Conservation (phyloP, 2,113 vertebrate species). For the Neodon shergylaensis region DNA sequence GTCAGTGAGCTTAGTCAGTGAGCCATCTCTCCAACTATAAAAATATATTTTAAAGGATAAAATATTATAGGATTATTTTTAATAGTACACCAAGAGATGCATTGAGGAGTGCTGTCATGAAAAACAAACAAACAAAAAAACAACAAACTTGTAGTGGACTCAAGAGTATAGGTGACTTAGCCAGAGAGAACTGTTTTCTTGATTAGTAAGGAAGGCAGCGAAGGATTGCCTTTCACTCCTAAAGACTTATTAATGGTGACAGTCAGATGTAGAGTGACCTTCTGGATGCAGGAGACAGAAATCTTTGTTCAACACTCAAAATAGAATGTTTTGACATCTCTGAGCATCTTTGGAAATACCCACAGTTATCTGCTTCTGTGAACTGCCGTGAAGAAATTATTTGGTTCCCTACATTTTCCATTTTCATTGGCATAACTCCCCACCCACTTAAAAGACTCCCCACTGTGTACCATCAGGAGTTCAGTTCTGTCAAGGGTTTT, state of each 20-base stretch:
- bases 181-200: neutral
- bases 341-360: neutral
- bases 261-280: neutral
- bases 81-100: neutral
- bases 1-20: neutral
- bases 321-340: neutral
- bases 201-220: neutral
- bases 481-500: neutral
- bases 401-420: neutral
- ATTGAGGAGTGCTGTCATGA: neutral
- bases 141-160: neutral
- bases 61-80: neutral
- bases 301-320: neutral
- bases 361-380: neutral
- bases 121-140: neutral
- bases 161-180: neutral
- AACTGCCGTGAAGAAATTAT: neutral
- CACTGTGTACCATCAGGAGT: accelerated
- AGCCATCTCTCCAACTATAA: neutral
- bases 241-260: neutral
- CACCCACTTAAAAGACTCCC: neutral
- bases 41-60: neutral
- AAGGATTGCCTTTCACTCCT: neutral
- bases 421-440: neutral
- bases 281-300: neutral